Base-by-base conservation (phyloP, 2,113 vertebrate species). In the Brachyhypopomus occidentalis region DNA sequence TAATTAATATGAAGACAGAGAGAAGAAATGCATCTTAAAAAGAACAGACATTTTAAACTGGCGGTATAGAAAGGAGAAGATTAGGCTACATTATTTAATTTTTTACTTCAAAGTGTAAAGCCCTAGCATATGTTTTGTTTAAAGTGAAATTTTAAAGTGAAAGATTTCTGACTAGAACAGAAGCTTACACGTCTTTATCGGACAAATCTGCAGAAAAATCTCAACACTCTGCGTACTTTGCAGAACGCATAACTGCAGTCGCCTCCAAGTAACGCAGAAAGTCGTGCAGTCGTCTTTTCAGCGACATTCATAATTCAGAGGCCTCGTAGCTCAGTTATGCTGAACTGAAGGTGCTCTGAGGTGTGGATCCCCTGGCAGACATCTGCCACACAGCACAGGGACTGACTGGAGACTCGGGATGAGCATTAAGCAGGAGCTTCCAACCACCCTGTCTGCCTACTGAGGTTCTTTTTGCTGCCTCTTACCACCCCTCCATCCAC, bases 401-500 rank as follows among this genome's bases (percentile, higher is more conserved):
- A 14, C 5, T 14, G 12, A 8, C 5, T 9, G 6, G 36, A 59
- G 55, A 75, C 22, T 17, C 34, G 27, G 19, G 20, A 74, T 59
- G 19, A 36, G 5, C 20, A 38, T 5, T 9, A 69, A 38, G 1
- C 30, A 78, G 20, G 19, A n/a, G 22, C 16, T 34, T 20, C 20
- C n/a, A 41, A 34, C 11, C 38, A 20, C 41, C n/a, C 22, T 23
- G 52, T 82, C 6, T 55, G 59, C 22, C 36, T 48, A 76, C 30
- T 62, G 41, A 64, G 58, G 45, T 67, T 66, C 67, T 76, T 62
- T 72, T 80, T 77, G 73, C 82, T 83, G 82, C 83, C 56, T 56
- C 85, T 86, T 85, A 88, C 88, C 89, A 63, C 34, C 36, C 71
- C 30, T 30, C 30, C 30, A 1, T 30, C 30, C 30, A n/a, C 30